Conservation (phyloP, 1,140 invertebrate species). For the Lycorma delicatula region DNA sequence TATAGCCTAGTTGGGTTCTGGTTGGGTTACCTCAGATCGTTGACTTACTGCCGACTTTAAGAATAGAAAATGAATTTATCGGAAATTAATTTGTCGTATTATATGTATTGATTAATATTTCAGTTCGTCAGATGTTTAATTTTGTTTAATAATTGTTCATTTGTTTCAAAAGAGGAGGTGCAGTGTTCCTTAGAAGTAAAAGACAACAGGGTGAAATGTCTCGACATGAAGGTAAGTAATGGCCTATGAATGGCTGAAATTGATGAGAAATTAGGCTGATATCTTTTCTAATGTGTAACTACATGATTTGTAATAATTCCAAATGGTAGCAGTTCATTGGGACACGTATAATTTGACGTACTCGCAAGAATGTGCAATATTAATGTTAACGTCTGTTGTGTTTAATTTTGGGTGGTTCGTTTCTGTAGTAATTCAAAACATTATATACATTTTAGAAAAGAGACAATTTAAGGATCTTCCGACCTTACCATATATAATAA, state of each 20-base stretch:
- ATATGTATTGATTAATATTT: conserved; percentile 44
- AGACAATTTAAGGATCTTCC: too few species aligned
- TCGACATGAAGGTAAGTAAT: conserved; percentile 67
- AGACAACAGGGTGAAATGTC: conserved; percentile 54
- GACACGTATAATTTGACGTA: too few species aligned
- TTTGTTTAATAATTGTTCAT: conserved; percentile 34
- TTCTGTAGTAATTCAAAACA: too few species aligned
- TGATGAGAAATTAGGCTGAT: conserved; percentile 2
- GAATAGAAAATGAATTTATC: conserved; percentile 51
- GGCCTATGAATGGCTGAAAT: conserved; percentile 23
- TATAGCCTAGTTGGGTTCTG: conserved; percentile 57
- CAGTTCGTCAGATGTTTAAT: conserved; percentile 39
- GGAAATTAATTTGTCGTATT: conserved; percentile 50
- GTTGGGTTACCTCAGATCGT: conserved; percentile 18
- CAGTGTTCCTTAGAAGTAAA: conserved; percentile 33
- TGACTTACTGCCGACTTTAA: conserved; percentile 31
- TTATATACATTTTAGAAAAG: too few species aligned
- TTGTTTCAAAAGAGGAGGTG: conserved; percentile 39
- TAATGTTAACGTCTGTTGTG: too few species aligned
- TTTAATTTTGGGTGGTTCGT: too few species aligned
- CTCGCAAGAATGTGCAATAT: too few species aligned
- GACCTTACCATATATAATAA: too few species aligned
- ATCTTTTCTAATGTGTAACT: conserved; percentile 13
- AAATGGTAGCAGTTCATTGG: too few species aligned
- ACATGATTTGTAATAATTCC: conserved; percentile 4